Conservation (phyloP, 2,888 invertebrate genomes). For the Polyploca ridens region DNA sequence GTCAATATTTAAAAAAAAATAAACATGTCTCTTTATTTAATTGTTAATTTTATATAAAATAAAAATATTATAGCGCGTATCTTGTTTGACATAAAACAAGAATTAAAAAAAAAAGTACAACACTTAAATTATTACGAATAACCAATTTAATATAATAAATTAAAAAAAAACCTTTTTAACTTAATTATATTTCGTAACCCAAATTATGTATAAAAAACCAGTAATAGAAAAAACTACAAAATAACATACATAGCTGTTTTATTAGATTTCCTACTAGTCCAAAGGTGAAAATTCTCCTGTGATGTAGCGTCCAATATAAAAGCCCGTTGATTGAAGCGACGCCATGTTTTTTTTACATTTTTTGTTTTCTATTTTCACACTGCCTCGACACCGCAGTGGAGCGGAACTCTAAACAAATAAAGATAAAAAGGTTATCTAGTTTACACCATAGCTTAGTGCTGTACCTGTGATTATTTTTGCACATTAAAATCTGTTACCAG, state of each 20-base stretch:
- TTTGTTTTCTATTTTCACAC: constrained; percentile 1
- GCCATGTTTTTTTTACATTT: not conserved
- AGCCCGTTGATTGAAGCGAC: constrained; percentile 2
- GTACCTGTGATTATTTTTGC: not conserved
- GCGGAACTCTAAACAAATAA: constrained; percentile 7
- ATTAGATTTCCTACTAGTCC: not conserved
- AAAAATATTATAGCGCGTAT: too few species aligned
- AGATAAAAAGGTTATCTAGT: not conserved
- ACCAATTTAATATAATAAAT: too few species aligned
- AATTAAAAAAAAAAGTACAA: too few species aligned
- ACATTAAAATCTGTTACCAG: too few species aligned
- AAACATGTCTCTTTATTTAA: too few species aligned
- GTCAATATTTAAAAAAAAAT: too few species aligned
- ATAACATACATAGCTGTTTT: not conserved
- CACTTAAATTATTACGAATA: too few species aligned
- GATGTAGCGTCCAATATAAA: not conserved
- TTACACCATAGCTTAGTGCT: not conserved
- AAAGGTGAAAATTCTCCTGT: not conserved
- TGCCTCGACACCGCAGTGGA: constrained; percentile 5
- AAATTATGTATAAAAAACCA: too few species aligned
- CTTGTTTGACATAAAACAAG: too few species aligned
- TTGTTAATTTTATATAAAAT: too few species aligned
- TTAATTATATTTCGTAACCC: too few species aligned
- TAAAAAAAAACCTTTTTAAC: too few species aligned
- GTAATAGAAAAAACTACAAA: not conserved